Percentiles rank a stretch among this genome's conserved stretches.
Conservation (phyloP, 2,113 vertebrate genomes). For the Sebastes schlegelii region DNA sequence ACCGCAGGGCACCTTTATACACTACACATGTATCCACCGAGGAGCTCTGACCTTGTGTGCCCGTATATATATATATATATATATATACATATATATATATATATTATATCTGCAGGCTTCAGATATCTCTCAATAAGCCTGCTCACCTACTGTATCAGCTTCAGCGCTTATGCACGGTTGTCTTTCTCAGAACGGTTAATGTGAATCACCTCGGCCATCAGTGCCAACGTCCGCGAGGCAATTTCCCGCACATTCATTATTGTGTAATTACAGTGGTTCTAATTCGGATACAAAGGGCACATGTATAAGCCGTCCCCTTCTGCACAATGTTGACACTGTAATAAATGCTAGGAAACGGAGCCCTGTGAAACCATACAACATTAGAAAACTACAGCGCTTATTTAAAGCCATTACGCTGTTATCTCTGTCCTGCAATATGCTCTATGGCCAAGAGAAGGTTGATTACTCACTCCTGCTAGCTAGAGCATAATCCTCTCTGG, state of each 20-base stretch:
- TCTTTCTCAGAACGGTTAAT: conserved; percentile 25
- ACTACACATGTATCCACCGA: conserved; percentile 49
- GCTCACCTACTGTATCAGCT: conserved; percentile 24
- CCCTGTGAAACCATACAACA: conserved; percentile 28
- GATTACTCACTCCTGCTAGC: conserved; percentile 36
- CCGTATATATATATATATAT: conserved; percentile 4
- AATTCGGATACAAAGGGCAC: conserved; percentile 49
- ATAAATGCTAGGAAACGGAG: conserved; percentile 37
- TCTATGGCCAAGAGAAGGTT: conserved; percentile 21
- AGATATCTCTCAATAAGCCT: conserved; percentile 42
- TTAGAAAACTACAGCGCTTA: conserved; percentile 37
- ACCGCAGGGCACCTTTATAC: conserved; percentile 33
- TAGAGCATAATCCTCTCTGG: background rate
- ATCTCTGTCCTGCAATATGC: conserved; percentile 43
- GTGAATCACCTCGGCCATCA: conserved; percentile 25
- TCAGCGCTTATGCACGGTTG: conserved; percentile 25
- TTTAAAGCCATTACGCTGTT: conserved; percentile 48
- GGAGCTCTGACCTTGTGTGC: conserved; percentile 62
- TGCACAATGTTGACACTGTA: conserved; percentile 38
- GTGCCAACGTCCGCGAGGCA: background rate
- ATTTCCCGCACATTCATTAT: conserved; percentile 41
- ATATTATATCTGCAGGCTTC: conserved; percentile 48
- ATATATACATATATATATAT: conserved; percentile 10
- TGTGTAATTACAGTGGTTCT: conserved; percentile 47
- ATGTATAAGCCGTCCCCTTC: background rate